Evolutionary conservation across 2,113 vertebrate species (phyloP), one percentile per base, ranked within the genome.

Genomic region (Corydoras maculifer): DNA sequence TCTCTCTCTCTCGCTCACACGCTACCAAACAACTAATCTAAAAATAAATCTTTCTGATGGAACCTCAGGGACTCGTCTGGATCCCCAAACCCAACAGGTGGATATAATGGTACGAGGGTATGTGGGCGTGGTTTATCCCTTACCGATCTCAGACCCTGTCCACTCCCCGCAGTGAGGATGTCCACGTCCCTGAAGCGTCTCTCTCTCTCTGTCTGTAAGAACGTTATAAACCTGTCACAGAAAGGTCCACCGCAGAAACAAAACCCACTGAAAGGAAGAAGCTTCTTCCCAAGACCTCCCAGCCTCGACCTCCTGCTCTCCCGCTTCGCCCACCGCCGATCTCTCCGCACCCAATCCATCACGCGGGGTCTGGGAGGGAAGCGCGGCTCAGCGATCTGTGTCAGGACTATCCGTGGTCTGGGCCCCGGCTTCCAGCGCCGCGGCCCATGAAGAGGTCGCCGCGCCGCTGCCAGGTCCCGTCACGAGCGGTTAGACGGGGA

Each of bases 321-420:
- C 57, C 29, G 58, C 51, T 73, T 14, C 48, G 11, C 43, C 58
- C 9, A 54, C 58, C 54, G 49, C 25, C 14, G 18, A 32, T 68
- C 72, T 68, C 50, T 73, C 72, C 2, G 3, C 72, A 68, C 72
- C 18, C 43, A 61, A 59, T 62, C 43, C 58, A 67, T 62, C 72
- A 73, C 29, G 9, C 57, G 43, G 12, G 5, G 51, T 60, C 72
- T 73, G 58, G 54, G 54, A 73, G 64, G 64, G 57, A 73, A 51
- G 63, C 25, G 35, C 15, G 43, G 54, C 49, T 68, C 49, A 62
- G 65, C 3, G 64, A 68, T 55, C 54, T 60, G 58, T 58, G 13
- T 53, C 55, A 55, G 29, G 29, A 31, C 43, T 25, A 58, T 58
- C 63, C 60, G 63, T 73, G 63, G 35, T 73, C 58, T 15, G 48